phyloP scores from a whole-genome alignment of 2,113 vertebrate species.

The Ciconia stormi region DNA sequence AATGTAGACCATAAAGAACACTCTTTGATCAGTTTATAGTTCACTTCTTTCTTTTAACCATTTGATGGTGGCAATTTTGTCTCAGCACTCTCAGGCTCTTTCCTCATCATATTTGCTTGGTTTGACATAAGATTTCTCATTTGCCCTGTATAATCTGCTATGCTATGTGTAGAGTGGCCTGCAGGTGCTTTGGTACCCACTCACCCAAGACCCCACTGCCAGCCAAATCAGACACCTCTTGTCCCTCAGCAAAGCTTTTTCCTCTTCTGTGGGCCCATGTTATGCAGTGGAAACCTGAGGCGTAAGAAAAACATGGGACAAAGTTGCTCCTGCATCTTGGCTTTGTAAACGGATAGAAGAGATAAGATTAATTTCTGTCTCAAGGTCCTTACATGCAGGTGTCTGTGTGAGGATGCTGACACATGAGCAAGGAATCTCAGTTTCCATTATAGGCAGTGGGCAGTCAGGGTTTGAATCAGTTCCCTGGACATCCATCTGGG shows the following conservation, averaged over 20 bases:
- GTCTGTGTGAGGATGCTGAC: neutral
- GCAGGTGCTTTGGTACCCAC: neutral
- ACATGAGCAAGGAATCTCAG: neutral
- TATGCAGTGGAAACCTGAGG: neutral
- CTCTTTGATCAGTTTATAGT: neutral
- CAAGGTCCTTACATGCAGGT: accelerated
- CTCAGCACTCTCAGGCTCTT: accelerated
- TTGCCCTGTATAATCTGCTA: neutral
- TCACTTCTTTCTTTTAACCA: neutral
- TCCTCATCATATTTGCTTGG: accelerated
- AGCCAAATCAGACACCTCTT: neutral
- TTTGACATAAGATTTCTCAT: neutral
- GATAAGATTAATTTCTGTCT: neutral
- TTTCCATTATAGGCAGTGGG: neutral
- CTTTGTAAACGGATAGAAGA: neutral
- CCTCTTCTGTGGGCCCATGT: neutral
- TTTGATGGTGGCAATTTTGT: neutral
- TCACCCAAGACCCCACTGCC: too few species aligned
- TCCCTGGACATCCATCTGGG: neutral
- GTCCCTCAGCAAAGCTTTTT: neutral
- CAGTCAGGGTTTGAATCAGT: neutral
- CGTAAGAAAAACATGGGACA: accelerated
- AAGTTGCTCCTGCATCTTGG: neutral
- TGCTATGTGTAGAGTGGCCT: neutral
- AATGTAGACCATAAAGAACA: neutral